A percentile compares a stretch with the other conserved stretches of the same genome.
These are phyloP conservation scores for Parauchenoglanis ngamensis DNA, from an alignment of 2,797 vertebrate genomes.

Conservation along the genomic window DNA sequence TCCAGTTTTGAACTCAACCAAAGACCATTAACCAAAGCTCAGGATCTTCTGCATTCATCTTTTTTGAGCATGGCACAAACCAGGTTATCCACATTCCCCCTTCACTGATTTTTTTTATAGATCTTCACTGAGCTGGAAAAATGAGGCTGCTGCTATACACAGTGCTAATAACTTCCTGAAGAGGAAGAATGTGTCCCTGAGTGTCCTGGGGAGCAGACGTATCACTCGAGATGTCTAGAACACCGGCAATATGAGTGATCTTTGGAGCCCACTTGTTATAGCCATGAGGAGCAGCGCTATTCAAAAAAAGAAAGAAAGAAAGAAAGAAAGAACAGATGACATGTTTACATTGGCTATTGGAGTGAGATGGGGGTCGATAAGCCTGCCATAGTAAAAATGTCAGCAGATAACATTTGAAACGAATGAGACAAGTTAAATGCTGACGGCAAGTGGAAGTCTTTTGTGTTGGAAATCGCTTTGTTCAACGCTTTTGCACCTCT, in stretches of 20 bases:
- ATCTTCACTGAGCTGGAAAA: conserved; percentile 54
- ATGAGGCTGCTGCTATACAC: conserved; percentile 35
- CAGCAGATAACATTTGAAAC: conserved; percentile 48
- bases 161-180: conserved; percentile 62
- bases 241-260: conserved; percentile 55
- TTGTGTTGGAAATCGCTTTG: conserved; percentile 43
- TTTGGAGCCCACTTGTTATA: conserved; percentile 53
- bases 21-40: conserved; percentile 24
- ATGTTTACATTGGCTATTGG: conserved; percentile 56
- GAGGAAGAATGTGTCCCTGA: conserved; percentile 49
- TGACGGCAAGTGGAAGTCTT: conserved; percentile 55
- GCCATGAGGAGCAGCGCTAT: conserved; percentile 42
- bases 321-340: conserved; percentile 39
- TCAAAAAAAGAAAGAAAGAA: background rate
- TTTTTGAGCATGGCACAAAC: conserved; percentile 36
- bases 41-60: conserved; percentile 36
- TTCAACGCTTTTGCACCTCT: conserved; percentile 27
- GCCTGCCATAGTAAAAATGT: conserved; percentile 41
- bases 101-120: conserved; percentile 45
- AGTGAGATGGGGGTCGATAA: conserved; percentile 56
- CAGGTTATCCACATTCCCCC: conserved; percentile 45
- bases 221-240: conserved; percentile 25
- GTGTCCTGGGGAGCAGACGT: conserved; percentile 32
- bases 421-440: conserved; percentile 66
- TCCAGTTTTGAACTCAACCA: background rate